Conservation (phyloP, 2,888 invertebrate genomes). For the Himalopsyche tibetana region DNA sequence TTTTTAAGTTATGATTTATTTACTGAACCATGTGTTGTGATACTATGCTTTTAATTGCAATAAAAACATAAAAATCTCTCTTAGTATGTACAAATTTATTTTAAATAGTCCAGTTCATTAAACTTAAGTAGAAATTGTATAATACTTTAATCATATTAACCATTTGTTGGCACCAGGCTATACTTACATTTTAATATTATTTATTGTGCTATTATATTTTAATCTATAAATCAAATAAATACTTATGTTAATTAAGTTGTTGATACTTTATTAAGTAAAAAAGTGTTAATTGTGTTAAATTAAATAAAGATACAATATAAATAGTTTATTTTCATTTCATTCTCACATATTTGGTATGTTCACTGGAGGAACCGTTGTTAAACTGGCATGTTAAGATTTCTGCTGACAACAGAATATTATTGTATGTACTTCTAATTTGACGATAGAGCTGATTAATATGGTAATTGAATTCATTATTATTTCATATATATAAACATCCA, state of each 20-base stretch:
- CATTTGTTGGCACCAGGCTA: constrained; percentile 55
- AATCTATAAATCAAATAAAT: constrained; percentile 31
- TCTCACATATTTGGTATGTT: neutral
- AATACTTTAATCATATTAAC: constrained; percentile 47
- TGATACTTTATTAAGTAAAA: constrained; percentile 21
- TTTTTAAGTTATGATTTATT: constrained; percentile 26
- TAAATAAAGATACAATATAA: constrained; percentile 33
- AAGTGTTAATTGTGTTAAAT: constrained; percentile 29
- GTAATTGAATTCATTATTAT: too few species aligned
- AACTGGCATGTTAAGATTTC: too few species aligned
- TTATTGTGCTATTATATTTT: constrained; percentile 50
- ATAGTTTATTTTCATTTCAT: neutral
- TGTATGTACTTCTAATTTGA: too few species aligned
- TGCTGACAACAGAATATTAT: too few species aligned
- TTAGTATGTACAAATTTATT: constrained; percentile 17
- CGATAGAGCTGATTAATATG: too few species aligned
- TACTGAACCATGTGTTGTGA: constrained; percentile 41
- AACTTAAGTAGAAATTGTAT: constrained; percentile 36
- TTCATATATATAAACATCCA: too few species aligned
- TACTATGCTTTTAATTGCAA: constrained; percentile 41
- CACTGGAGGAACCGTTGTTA: neutral
- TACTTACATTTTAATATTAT: constrained; percentile 50
- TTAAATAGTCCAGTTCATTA: constrained; percentile 50
- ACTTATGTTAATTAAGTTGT: constrained; percentile 34
- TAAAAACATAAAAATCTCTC: constrained; percentile 25